Base-by-base conservation (phyloP, 1,140 invertebrate genomes). In the Neodiprion fabricii region DNA sequence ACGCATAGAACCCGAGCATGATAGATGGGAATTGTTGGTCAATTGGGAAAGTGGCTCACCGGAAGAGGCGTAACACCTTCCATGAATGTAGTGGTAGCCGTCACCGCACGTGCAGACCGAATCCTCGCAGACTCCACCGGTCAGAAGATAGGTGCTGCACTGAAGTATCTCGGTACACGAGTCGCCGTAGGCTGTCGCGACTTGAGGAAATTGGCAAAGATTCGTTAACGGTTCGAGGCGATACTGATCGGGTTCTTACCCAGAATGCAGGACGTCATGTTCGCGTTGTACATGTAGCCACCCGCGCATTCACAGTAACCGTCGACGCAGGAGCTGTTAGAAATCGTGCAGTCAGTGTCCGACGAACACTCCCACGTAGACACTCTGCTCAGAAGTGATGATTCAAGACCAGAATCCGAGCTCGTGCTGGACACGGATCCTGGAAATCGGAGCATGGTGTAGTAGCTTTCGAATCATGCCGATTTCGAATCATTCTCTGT, bases 1-100 rank as follows among this genome's bases (percentile, higher is more conserved):
- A 61, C 5, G 28, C 28, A 61, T 7, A 9, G 8, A 61, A 17
- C 53, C 28, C 9, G 48, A 68, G 67, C 75, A 48, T 48, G 72
- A n/a, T 40, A 50, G 49, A 70, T 12, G 50, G 48, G 61, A 40
- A 40, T 53, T n/a, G 23, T 48, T 67, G 47, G 47, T 69, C 74
- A 67, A 17, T 4, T 47, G 69, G 28, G 11, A 17, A 21, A n/a
- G 1, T 17, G n/a, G 10, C 48, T 74, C 71, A 83, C 83, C 80
- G 48, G 76, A 68, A 28, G 81, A 77, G 48, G 21, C 71, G 68
- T 78, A 77, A 68, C 83, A 85, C 67, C 75, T 76, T 21, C 83
- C 83, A 48, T 80, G 72, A 0, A 82, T 48, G 49, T 84, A 84
- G 50, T 85, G 81, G 50, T 80, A 84, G 40, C 80, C 78, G 1